Conservation (phyloP, 2,113 vertebrate genomes). For the Ifrita kowaldi region DNA sequence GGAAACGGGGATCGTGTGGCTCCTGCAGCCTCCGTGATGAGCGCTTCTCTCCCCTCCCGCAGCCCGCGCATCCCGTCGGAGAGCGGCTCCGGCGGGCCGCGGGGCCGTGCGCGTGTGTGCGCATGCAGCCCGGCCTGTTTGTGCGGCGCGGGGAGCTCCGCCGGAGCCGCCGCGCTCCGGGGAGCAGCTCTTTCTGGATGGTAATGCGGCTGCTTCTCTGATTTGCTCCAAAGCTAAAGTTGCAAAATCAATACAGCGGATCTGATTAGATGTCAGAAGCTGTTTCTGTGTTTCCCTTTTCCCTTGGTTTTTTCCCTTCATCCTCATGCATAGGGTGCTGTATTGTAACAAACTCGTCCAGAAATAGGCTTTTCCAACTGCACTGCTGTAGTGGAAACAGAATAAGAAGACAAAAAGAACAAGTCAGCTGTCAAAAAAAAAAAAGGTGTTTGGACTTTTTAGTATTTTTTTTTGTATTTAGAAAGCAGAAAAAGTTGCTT, state of each 20-base stretch:
- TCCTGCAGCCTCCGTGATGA: conserved; percentile 26
- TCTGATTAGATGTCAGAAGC: conserved; percentile 66
- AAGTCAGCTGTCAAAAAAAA: neutral
- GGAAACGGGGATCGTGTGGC: conserved; percentile 25
- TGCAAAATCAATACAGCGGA: conserved; percentile 60
- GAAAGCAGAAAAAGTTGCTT: neutral
- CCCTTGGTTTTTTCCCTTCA: conserved; percentile 1
- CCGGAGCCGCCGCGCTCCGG: neutral
- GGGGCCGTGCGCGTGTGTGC: neutral
- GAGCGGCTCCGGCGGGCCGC: neutral
- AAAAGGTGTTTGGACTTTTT: neutral
- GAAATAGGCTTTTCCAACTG: conserved; percentile 12
- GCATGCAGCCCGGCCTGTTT: neutral
- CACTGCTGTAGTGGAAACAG: neutral
- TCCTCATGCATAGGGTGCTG: neutral
- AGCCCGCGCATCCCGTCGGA: neutral
- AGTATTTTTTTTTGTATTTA: neutral
- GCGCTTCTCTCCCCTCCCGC: neutral
- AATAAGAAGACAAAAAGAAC: neutral
- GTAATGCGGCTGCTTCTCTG: conserved; percentile 8
- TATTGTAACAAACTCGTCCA: neutral
- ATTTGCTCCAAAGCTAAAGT: conserved; percentile 43
- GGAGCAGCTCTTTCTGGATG: neutral
- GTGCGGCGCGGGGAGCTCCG: neutral
- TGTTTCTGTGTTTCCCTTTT: conserved; percentile 41